A percentile compares a stretch with the other conserved stretches of the same genome.
phyloP scores from a whole-genome alignment of 1,140 invertebrate species.

The Drosophila nebulosa region DNA sequence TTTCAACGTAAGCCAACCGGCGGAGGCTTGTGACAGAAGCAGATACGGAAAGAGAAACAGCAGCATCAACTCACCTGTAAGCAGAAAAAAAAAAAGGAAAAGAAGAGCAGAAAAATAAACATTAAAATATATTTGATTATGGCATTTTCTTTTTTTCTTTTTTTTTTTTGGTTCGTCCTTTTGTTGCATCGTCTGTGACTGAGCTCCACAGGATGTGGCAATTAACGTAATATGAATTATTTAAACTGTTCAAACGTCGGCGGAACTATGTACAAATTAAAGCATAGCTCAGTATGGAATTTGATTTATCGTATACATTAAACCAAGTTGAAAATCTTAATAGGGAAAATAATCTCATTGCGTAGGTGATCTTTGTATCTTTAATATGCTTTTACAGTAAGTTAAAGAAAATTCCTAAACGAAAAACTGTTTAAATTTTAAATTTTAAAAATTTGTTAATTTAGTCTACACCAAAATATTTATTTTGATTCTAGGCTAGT shows the following conservation, averaged over 20 bases:
- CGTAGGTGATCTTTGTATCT: no score
- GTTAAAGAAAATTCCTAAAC: no score
- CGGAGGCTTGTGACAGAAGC: conserved; percentile 14
- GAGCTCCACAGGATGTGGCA: conserved; percentile 20
- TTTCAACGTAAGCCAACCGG: conserved; percentile 26
- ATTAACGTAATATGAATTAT: conserved; percentile 61
- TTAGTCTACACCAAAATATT: no score
- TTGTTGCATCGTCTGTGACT: conserved; percentile 52
- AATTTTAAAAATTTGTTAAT: no score
- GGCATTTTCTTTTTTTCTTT: conserved; percentile 25
- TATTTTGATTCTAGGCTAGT: no score
- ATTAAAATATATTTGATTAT: conserved; percentile 78
- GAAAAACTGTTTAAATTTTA: no score
- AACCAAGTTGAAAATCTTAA: no score
- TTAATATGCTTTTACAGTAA: no score
- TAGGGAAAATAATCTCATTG: no score
- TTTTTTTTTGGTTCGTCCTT: neutral
- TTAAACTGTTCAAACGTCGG: conserved; percentile 32
- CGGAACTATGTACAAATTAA: neutral
- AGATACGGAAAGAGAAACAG: conserved; percentile 1
- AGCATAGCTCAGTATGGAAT: neutral
- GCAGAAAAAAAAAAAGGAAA: conserved; percentile 44
- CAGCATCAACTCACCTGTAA: conserved; percentile 61
- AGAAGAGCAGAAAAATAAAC: conserved; percentile 59
- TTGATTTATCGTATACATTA: no score